Conservation (phyloP, 2,113 vertebrate species). For the Neogale vison region DNA sequence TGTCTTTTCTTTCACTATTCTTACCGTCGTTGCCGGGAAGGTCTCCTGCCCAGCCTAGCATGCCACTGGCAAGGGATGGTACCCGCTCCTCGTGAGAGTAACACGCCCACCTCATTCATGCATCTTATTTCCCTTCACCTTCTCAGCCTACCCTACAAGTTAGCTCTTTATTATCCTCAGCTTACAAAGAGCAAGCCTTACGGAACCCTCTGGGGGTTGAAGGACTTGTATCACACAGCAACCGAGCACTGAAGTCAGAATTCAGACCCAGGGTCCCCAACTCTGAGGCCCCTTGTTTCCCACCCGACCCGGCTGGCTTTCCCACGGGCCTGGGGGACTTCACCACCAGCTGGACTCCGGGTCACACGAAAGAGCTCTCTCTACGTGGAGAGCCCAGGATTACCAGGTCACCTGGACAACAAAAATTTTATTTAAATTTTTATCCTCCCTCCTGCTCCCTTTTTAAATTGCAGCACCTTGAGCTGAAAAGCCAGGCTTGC, state of each 20-base stretch:
- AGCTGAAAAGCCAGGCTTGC: background rate
- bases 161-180: background rate
- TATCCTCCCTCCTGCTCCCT: background rate
- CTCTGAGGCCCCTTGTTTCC: background rate
- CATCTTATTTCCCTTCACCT: background rate
- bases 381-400: background rate
- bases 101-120: background rate
- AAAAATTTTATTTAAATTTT: background rate
- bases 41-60: background rate
- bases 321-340: background rate
- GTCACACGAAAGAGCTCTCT: background rate
- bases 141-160: background rate
- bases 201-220: background rate
- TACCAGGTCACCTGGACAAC: background rate
- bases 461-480: background rate
- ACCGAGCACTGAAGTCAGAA: background rate
- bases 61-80: background rate
- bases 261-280: background rate
- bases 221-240: background rate
- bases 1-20: background rate
- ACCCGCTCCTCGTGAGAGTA: background rate
- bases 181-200: background rate
- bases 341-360: rapidly evolving
- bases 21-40: background rate
- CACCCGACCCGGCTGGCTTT: background rate